Evolutionary conservation across 2,888 invertebrate genomes (phyloP).

Genomic region (Epicampocera succincta): DNA sequence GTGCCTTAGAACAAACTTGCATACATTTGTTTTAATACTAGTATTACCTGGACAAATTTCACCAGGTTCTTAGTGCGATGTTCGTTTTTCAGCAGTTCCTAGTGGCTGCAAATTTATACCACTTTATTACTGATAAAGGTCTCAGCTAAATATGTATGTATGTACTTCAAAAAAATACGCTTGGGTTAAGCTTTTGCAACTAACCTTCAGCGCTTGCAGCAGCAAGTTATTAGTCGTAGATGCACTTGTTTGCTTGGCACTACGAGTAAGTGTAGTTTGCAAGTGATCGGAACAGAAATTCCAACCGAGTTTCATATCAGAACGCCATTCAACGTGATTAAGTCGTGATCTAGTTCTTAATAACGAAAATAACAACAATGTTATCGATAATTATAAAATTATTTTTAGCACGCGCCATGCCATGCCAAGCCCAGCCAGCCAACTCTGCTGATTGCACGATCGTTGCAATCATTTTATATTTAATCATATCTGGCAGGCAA

Average conservation of each 20-base stretch:
- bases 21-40: too few relatives aligned
- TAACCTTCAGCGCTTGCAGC: too few relatives aligned
- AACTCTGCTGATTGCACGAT: constrained; percentile 42
- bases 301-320: constrained; percentile 28
- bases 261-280: not conserved
- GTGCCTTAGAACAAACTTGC: too few relatives aligned
- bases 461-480: constrained; percentile 29
- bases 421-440: constrained; percentile 37
- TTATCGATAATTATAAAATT: constrained; percentile 71
- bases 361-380: constrained; percentile 75
- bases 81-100: too few relatives aligned
- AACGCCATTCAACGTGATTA: constrained; percentile 61
- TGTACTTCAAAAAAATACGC: too few relatives aligned
- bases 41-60: too few relatives aligned
- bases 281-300: constrained; percentile 34
- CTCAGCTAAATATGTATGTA: too few relatives aligned
- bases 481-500: constrained; percentile 5
- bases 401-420: constrained; percentile 75
- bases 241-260: not conserved
- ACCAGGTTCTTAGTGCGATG: too few relatives aligned
- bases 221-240: not conserved
- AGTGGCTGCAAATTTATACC: too few relatives aligned
- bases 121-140: too few relatives aligned
- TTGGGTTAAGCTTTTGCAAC: too few relatives aligned
- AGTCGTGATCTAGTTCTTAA: constrained; percentile 78